Conservation (phyloP, 2,113 vertebrate species). For the Motacilla alba region DNA sequence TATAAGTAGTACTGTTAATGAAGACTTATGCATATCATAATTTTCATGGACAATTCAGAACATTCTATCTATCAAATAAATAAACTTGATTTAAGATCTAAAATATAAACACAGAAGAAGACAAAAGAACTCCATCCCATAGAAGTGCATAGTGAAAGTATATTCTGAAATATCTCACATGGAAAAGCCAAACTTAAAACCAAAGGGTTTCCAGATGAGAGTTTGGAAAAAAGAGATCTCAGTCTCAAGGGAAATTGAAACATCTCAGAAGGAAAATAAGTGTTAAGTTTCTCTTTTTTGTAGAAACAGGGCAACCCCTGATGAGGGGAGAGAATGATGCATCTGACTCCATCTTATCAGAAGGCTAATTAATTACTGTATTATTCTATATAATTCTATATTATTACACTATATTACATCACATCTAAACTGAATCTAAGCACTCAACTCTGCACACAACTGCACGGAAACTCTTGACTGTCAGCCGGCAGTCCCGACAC, state of each 20-base stretch:
- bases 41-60: background rate
- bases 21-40: background rate
- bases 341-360: no score
- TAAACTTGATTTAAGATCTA: background rate
- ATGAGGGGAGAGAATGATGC: no score
- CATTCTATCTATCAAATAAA: background rate
- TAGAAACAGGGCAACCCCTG: no score
- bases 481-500: no score
- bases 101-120: background rate
- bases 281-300: background rate
- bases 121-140: background rate
- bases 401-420: no score
- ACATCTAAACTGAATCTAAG: no score
- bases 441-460: no score
- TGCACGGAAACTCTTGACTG: no score
- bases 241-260: background rate
- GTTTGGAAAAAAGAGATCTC: background rate
- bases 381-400: no score
- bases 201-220: fast-evolving
- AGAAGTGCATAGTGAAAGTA: background rate
- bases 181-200: background rate
- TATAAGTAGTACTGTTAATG: background rate
- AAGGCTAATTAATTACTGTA: no score
- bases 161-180: background rate
- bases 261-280: background rate